Conservation (phyloP, 2,113 vertebrate genomes). For the Larimichthys polyactis region DNA sequence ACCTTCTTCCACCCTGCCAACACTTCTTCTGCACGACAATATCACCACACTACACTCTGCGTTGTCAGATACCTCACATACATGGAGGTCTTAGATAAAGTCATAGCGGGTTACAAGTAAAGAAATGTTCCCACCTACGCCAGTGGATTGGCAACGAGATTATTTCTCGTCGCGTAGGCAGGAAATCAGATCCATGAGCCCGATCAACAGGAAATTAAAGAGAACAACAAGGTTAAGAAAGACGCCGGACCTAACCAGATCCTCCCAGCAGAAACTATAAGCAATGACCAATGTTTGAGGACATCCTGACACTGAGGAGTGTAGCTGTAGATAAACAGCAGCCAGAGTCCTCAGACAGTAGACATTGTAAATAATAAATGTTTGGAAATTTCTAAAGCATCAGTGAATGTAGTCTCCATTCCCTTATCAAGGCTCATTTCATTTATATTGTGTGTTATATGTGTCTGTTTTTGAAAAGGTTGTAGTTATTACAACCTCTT, state of each 20-base stretch:
- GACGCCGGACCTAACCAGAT: slow-evolving; percentile 27
- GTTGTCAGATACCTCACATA: not conserved
- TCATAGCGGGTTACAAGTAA: slow-evolving; percentile 17
- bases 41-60: not conserved
- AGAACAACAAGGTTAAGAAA: slow-evolving; percentile 72
- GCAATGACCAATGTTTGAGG: slow-evolving; percentile 35
- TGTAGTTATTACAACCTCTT: not conserved
- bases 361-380: slow-evolving; percentile 51
- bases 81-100: slow-evolving; percentile 20
- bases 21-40: not conserved
- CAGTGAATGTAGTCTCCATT: not conserved
- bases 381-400: slow-evolving; percentile 31
- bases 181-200: slow-evolving; percentile 77
- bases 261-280: slow-evolving; percentile 41
- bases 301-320: slow-evolving; percentile 44
- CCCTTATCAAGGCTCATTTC: slow-evolving; percentile 14
- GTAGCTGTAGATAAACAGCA: slow-evolving; percentile 56
- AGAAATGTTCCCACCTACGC: slow-evolving; percentile 28
- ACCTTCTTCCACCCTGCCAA: slow-evolving; percentile 13
- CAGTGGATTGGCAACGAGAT: slow-evolving; percentile 57
- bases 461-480: not conserved
- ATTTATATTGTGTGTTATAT: not conserved
- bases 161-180: slow-evolving; percentile 57
- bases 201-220: slow-evolving; percentile 82
- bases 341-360: slow-evolving; percentile 19